Evolutionary conservation across 2,113 vertebrate genomes (phyloP).

Genomic region (Protobothrops flavoviridis): DNA sequence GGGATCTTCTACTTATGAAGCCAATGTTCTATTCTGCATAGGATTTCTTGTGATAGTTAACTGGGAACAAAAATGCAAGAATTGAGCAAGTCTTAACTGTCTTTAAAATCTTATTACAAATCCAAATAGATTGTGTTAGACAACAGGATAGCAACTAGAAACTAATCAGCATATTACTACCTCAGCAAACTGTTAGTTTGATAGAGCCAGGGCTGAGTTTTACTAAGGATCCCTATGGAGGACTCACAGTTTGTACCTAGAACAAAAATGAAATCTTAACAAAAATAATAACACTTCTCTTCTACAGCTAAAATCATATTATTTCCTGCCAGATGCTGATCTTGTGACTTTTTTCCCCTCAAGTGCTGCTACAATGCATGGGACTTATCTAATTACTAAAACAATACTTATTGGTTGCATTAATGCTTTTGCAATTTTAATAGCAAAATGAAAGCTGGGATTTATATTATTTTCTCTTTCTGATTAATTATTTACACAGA

Average conservation of each 20-base stretch:
- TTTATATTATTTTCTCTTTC: constrained; percentile 80
- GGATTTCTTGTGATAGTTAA: too few relatives aligned
- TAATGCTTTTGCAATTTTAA: constrained; percentile 75
- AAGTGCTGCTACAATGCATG: constrained; percentile 44
- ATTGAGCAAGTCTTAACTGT: too few relatives aligned
- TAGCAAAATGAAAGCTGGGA: constrained; percentile 72
- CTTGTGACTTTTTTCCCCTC: background rate
- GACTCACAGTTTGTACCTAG: background rate
- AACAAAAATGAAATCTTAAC: background rate
- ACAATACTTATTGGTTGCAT: constrained; percentile 66
- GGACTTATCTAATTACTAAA: constrained; percentile 70
- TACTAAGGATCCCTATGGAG: background rate
- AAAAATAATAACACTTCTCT: constrained; percentile 5
- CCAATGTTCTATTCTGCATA: too few relatives aligned
- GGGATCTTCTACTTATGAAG: too few relatives aligned
- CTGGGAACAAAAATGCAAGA: too few relatives aligned
- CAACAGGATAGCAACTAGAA: background rate
- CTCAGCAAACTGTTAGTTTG: background rate
- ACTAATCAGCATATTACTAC: background rate
- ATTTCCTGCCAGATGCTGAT: constrained; percentile 38
- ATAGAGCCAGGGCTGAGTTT: background rate
- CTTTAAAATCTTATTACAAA: too few relatives aligned
- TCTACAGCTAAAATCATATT: background rate
- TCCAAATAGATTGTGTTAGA: background rate
- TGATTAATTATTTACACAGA: constrained; percentile 83